Conservation (phyloP, 2,113 vertebrate species). For the Cryptotis parvus region DNA sequence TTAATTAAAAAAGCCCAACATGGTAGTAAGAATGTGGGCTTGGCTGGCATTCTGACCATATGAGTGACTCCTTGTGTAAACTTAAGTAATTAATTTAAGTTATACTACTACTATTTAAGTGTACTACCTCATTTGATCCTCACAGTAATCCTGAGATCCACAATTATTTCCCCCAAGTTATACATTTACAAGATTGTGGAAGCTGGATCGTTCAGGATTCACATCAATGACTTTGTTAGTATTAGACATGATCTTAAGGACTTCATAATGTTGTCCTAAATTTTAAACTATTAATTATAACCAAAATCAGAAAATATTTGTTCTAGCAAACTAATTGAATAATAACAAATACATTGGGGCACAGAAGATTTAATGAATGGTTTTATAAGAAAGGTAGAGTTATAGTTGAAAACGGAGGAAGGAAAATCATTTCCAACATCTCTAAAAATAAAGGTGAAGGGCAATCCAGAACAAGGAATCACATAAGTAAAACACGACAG, state of each 20-base stretch:
- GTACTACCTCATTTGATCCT: not conserved
- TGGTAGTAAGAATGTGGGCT: not conserved
- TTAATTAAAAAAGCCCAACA: not conserved
- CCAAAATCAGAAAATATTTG: conserved; percentile 44
- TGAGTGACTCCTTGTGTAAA: not conserved
- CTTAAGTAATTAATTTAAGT: not conserved
- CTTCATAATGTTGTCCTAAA: conserved; percentile 7
- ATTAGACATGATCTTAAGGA: not conserved
- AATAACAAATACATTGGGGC: not conserved
- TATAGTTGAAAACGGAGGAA: not conserved
- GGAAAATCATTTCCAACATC: not conserved
- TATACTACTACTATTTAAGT: not conserved
- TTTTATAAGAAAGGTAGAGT: not conserved
- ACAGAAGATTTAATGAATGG: not conserved
- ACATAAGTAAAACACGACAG: not conserved
- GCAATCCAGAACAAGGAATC: not conserved
- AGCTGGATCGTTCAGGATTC: not conserved
- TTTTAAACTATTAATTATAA: conserved; percentile 45
- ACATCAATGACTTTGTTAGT: not conserved
- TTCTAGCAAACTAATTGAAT: not conserved
- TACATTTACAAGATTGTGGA: not conserved
- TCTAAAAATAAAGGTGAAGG: not conserved
- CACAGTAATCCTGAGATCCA: not conserved
- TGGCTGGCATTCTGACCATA: not conserved
- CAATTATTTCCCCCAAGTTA: conserved; percentile 38